Conservation (phyloP, 2,113 vertebrate species). For the Coturnix japonica region DNA sequence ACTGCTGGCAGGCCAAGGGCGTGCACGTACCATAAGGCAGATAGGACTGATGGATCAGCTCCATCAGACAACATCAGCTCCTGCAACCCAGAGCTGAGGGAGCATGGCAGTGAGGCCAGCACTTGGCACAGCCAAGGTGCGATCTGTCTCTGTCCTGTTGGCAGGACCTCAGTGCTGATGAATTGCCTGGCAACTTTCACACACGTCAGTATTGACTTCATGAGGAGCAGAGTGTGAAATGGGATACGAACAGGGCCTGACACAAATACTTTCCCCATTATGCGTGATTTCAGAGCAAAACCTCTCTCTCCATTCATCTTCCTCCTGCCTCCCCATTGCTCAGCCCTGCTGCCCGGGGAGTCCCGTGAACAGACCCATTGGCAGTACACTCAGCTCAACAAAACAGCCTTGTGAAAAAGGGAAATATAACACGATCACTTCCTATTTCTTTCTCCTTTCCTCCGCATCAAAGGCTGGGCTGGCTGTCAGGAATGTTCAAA, state of each 20-base stretch:
- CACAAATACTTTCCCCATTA: not conserved
- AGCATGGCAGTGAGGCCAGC: not conserved
- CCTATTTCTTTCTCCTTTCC: conserved; percentile 38
- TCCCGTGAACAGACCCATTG: not conserved
- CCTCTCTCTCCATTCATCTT: conserved; percentile 19
- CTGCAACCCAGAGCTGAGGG: rapidly evolving
- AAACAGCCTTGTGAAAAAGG: conserved; percentile 21
- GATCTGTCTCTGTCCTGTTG: conserved; percentile 11
- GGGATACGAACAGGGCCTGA: not conserved
- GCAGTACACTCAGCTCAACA: conserved; percentile 41
- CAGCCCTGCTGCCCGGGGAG: not conserved
- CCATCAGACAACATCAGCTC: rapidly evolving
- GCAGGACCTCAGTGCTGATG: not conserved
- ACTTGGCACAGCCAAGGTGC: not conserved
- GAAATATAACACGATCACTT: conserved; percentile 27
- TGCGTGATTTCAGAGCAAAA: not conserved
- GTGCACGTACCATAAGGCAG: rapidly evolving
- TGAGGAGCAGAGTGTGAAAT: conserved; percentile 17
- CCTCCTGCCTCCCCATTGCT: not conserved
- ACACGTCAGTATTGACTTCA: not conserved
- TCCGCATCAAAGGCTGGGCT: conserved; percentile 29
- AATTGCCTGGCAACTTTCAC: not conserved
- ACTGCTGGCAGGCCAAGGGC: not conserved
- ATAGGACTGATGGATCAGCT: rapidly evolving
- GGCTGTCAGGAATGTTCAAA: conserved; percentile 47